Evolutionary conservation across 2,888 invertebrate species (phyloP).

Genomic region (Baccha elongata): DNA sequence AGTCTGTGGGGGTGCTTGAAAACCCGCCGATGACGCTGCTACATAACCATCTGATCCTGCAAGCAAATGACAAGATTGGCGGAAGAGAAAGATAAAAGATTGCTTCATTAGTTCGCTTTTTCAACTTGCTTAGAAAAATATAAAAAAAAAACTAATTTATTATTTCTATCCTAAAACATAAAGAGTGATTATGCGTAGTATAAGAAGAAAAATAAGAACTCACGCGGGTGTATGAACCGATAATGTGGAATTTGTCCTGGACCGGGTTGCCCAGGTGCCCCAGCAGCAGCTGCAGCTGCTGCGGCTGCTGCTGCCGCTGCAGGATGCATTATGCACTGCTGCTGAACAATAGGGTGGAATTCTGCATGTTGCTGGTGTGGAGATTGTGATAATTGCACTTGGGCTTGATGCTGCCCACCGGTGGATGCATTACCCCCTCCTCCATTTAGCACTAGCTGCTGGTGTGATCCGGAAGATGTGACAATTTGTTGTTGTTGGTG

Average conservation of each 20-base stretch:
- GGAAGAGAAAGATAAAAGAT: background rate
- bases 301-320: conserved; percentile 53
- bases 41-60: conserved; percentile 81
- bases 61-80: conserved; percentile 26
- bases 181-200: background rate
- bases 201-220: conserved; percentile 1
- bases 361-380: conserved; percentile 63
- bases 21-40: conserved; percentile 80
- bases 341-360: conserved; percentile 63
- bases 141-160: background rate
- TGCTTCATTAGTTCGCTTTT: conserved; percentile 48
- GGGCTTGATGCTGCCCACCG: conserved; percentile 56
- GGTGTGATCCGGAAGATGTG: conserved; percentile 50
- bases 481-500: conserved; percentile 63
- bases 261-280: conserved; percentile 52
- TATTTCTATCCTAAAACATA: background rate
- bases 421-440: conserved; percentile 30
- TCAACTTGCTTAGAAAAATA: background rate
- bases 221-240: conserved; percentile 67
- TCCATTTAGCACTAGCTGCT: conserved; percentile 57
- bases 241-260: conserved; percentile 61
- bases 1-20: conserved; percentile 78
- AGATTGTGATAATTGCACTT: conserved; percentile 65
- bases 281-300: conserved; percentile 56
- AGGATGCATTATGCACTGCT: conserved; percentile 65